Evolutionary conservation across 2,797 vertebrate species (phyloP).

Genomic region (Enteromius viviparus): DNA sequence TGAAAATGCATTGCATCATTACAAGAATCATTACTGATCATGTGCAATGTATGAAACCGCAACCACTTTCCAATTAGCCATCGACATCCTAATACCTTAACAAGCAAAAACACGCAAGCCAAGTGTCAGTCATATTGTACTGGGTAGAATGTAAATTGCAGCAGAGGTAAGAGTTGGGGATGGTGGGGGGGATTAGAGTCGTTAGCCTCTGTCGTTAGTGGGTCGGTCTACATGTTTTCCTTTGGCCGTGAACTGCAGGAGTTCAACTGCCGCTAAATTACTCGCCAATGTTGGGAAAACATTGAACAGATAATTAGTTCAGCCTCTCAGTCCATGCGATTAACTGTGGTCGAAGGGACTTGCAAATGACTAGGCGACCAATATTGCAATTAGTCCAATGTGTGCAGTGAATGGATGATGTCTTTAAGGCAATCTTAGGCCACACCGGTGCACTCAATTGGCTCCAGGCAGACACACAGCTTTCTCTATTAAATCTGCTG

Average conservation of each 20-base stretch:
- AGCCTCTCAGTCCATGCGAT: constrained; percentile 78
- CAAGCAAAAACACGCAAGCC: constrained; percentile 59
- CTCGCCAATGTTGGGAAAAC: constrained; percentile 81
- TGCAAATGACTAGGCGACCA: constrained; percentile 72
- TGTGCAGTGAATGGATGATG: constrained; percentile 61
- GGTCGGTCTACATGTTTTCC: constrained; percentile 78
- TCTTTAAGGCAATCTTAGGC: constrained; percentile 56
- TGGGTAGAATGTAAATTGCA: constrained; percentile 72
- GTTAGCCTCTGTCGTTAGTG: constrained; percentile 75
- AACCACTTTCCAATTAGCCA: constrained; percentile 7
- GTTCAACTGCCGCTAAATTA: constrained; percentile 84
- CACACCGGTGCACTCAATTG: constrained; percentile 44
- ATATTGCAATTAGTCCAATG: constrained; percentile 76
- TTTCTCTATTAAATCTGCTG: constrained; percentile 48
- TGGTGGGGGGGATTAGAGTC: constrained; percentile 63
- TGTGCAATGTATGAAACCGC: not conserved
- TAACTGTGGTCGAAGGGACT: constrained; percentile 78
- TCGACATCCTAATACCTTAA: constrained; percentile 44
- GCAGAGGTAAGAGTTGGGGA: constrained; percentile 70
- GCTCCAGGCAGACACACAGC: constrained; percentile 41
- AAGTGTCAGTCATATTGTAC: constrained; percentile 69
- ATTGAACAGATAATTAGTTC: constrained; percentile 83
- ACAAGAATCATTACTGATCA: constrained; percentile 7
- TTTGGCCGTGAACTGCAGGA: constrained; percentile 78
- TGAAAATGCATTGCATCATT: constrained; percentile 9